Conservation (phyloP, 2,113 vertebrate genomes). For the Pelusios castaneus region DNA sequence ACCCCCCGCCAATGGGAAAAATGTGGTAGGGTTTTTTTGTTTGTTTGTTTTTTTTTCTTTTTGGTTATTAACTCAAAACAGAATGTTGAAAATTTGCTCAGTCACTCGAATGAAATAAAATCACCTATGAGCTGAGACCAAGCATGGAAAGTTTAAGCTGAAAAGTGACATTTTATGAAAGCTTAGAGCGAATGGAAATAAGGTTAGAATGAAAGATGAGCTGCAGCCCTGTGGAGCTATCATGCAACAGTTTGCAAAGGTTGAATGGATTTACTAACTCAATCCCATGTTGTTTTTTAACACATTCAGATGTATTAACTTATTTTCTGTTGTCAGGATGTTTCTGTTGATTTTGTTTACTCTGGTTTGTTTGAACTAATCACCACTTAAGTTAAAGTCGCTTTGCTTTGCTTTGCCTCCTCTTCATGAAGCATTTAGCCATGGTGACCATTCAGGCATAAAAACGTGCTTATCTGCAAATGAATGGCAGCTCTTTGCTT, state of each 20-base stretch:
- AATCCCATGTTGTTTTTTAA: background rate
- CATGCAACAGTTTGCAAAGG: background rate
- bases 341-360: slow-evolving; percentile 80
- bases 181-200: background rate
- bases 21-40: background rate
- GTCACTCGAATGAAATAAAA: background rate
- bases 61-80: background rate
- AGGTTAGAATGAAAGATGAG: background rate
- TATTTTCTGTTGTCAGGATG: slow-evolving; percentile 71
- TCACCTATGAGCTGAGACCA: background rate
- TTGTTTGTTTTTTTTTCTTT: background rate
- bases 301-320: slow-evolving; percentile 45
- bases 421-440: slow-evolving; percentile 76
- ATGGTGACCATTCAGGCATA: slow-evolving; percentile 84
- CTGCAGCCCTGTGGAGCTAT: background rate
- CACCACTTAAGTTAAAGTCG: slow-evolving; percentile 74
- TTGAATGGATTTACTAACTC: slow-evolving; percentile 28
- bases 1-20: background rate
- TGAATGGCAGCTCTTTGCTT: slow-evolving; percentile 99
- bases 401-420: slow-evolving; percentile 60
- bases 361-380: slow-evolving; percentile 87
- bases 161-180: background rate
- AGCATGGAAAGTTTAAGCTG: background rate
- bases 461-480: slow-evolving; percentile 99
- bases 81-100: background rate